Evolutionary conservation across 1,140 invertebrate genomes (phyloP), one percentile per base, ranked within the genome.

Genomic region (Heterodera schachtii): DNA sequence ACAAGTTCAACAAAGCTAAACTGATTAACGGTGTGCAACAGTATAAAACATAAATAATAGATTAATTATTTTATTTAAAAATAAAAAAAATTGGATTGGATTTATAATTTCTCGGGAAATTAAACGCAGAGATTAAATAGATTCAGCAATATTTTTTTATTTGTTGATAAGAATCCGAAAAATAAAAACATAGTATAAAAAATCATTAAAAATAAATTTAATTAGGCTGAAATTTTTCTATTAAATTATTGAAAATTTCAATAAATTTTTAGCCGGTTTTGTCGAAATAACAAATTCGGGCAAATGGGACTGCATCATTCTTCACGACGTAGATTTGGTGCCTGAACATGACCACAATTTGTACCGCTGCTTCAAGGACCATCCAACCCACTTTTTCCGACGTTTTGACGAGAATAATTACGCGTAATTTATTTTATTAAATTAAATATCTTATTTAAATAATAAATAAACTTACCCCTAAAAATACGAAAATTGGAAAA

Each of bases 261-360:
- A n/a, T 1, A 41, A 71, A 41, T 41, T 71, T 71, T 71, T 71
- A 71, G 69, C 44, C 11, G 69, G 69, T 19, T 71, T 71, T 46
- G 44, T 46, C 8, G 69, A 71, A 41, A 46, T 71, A 46, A 71
- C 69, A 6, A 71, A 71, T 71, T 41, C 19, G 44, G 69, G 6
- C 41, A 41, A 71, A 19, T 70, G 46, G 66, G 78, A 79, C 47
- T 98, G 96, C 88, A 93, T 96, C 67, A 93, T 98, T 75, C 94
- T 98, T 86, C 95, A 97, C 90, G 95, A 98, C 90, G 94, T 98
- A 69, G 95, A 98, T 91, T 90, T 97, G 7, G 92, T 98, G 80
- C 96, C 96, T 9, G 92, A 96, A 82, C 94, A 94, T 91, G 92
- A 93, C 75, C 93, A 93, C 3, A 96, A 97, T 91, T 92, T 96